Evolutionary conservation across 2,888 invertebrate genomes (phyloP).

Genomic region (Chymomyza amoena): DNA sequence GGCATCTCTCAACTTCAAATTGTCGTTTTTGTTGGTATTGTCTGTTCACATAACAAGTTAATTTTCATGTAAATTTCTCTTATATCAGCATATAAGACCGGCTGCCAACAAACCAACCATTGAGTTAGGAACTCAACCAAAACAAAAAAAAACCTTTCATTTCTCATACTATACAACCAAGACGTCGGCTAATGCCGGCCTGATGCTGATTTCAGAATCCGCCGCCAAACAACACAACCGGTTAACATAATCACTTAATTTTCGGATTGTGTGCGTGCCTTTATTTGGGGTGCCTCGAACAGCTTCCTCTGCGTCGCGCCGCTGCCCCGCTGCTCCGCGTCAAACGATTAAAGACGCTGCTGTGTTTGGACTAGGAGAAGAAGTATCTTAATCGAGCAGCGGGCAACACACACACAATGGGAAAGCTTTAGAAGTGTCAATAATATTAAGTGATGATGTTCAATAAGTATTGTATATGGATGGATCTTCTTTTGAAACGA

Average conservation of each 20-base stretch:
- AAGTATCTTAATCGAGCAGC: background rate
- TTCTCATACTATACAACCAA: background rate
- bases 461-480: slow-evolving; percentile 38
- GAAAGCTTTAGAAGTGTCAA: slow-evolving; percentile 52
- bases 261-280: slow-evolving; percentile 54
- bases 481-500: slow-evolving; percentile 45
- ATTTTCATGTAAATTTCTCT: slow-evolving; percentile 70
- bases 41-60: slow-evolving; percentile 63
- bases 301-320: background rate
- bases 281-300: background rate
- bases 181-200: background rate
- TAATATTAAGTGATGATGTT: slow-evolving; percentile 71
- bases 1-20: slow-evolving; percentile 24
- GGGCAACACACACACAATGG: slow-evolving; percentile 7
- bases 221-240: slow-evolving; percentile 51
- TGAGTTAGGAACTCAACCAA: background rate
- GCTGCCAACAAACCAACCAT: background rate
- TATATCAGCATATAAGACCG: slow-evolving; percentile 5
- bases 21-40: slow-evolving; percentile 26
- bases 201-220: background rate
- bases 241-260: slow-evolving; percentile 73
- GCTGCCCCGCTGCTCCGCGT: background rate
- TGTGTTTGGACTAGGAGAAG: background rate
- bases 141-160: background rate
- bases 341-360: slow-evolving; percentile 1